Base-by-base conservation (phyloP, 2,113 vertebrate genomes). In the Circaetus gallicus region DNA sequence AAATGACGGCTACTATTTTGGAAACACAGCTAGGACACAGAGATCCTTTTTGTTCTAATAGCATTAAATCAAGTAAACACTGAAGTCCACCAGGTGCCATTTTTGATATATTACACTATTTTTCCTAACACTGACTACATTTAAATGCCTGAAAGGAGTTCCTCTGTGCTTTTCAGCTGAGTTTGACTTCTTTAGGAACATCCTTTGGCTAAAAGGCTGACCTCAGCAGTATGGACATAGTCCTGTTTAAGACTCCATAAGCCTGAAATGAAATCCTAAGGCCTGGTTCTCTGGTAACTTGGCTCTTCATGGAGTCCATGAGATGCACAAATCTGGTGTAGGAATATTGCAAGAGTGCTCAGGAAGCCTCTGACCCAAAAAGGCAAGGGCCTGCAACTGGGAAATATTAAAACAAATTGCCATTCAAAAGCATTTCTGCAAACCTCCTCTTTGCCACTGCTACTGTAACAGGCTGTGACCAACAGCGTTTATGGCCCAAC, bases 11-110 rank as follows among this genome's bases (percentile, higher is more conserved):
- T 49, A 69, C n/a, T 97, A 31, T 96, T 97, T 97, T 97, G 97
- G 94, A 97, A 98, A 98, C 95, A 98, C 11, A 95, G 47, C 58
- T 71, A 89, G 93, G 91, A 97, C 95, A 95, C 3, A 32, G 72
- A 93, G 96, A 93, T 88, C 89, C 31, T 81, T 94, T 91, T 56
- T 56, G 56, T 61, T 74, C 62, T 77, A 86, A 74, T 4, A 94
- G 56, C 53, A 74, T 38, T 84, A 82, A 88, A 86, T 22, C 56
- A 94, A 71, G 67, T 65, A 76, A 95, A 94, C 34, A 65, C 26
- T 42, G 21, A 49, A 86, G 52, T 73, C 67, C 26, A 91, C 26
- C 42, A 95, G 67, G 61, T 72, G 50, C 26, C 36, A 45, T 34
- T 83, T 87, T n/a, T 67, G 1, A 86, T 24, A 34, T 19, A 53